Conservation (phyloP, 1,140 invertebrate genomes). For the Geopemphigus sp. region DNA sequence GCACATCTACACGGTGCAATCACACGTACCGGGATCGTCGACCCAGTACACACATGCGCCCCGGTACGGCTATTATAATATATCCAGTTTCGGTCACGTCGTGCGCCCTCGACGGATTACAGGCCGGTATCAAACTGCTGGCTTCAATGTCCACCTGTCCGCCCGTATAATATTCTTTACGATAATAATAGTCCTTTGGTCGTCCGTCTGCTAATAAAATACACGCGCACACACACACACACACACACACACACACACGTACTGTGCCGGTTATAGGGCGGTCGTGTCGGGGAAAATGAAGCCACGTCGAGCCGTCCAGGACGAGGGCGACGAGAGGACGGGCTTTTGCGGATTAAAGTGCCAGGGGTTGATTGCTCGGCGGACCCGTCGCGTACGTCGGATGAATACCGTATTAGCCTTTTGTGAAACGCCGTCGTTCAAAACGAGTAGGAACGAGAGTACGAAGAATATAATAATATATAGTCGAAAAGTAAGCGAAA, state of each 20-base stretch:
- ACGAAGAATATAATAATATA: no score
- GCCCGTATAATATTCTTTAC: constrained; percentile 8
- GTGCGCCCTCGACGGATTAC: constrained; percentile 12
- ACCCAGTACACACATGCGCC: neutral
- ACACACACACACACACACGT: no score
- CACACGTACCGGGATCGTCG: no score
- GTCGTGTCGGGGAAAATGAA: neutral
- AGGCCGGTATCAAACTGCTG: neutral
- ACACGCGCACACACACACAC: neutral
- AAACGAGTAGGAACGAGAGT: no score
- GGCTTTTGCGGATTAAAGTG: constrained; percentile 28
- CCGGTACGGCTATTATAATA: no score
- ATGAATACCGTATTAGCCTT: constrained; percentile 41
- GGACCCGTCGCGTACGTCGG: neutral
- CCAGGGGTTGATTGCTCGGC: constrained; percentile 39
- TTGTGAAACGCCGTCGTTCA: neutral
- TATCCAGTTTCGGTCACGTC: constrained; percentile 22
- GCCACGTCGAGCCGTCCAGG: neutral
- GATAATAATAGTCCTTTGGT: constrained; percentile 22
- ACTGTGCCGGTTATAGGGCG: neutral
- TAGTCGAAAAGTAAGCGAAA: no score
- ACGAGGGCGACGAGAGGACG: neutral
- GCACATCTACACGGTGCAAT: no score
- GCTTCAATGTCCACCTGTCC: no score
- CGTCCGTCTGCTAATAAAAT: constrained; percentile 9